These are phyloP conservation scores for Lepidonotus clava DNA, from an alignment of 2,888 invertebrate genomes.

Conservation along the genomic window DNA sequence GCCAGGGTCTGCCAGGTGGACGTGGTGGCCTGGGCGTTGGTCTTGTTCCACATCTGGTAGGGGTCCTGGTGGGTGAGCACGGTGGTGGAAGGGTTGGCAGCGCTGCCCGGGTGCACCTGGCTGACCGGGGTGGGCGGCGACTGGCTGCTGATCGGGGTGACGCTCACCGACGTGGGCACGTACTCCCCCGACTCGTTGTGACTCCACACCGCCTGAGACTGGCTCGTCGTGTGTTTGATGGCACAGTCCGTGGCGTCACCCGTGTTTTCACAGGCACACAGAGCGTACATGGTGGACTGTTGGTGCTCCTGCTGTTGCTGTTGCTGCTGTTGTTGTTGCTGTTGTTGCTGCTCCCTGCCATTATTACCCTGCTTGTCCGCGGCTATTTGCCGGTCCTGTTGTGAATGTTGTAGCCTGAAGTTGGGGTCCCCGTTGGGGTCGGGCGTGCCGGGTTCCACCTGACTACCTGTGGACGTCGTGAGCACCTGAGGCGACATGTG, in stretches of 20 bases:
- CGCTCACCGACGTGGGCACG: neutral
- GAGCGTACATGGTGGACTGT: constrained; percentile 5
- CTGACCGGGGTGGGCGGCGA: neutral
- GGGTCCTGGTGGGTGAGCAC: constrained; percentile 26
- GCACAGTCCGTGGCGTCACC: constrained; percentile 33
- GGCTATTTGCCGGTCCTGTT: neutral
- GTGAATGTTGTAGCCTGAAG: neutral
- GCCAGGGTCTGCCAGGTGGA: neutral
- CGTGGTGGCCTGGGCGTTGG: constrained; percentile 1
- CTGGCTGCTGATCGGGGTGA: neutral
- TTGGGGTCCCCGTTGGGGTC: constrained; percentile 7
- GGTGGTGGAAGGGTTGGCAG: neutral
- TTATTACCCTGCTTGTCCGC: neutral
- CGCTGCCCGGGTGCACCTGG: constrained; percentile 24
- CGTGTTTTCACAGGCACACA: constrained; percentile 37
- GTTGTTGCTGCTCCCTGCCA: neutral
- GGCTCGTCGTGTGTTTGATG: neutral
- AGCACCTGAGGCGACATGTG: neutral
- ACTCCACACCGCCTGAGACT: constrained; percentile 36
- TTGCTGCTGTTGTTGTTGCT: neutral
- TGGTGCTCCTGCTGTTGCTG: constrained; percentile 30
- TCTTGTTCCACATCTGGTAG: constrained; percentile 44
- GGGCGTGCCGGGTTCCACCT: neutral
- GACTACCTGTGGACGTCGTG: neutral
- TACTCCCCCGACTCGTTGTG: constrained; percentile 35